phyloP scores from a whole-genome alignment of 1,140 invertebrate genomes.

The Lepidotrigona ventralis region DNA sequence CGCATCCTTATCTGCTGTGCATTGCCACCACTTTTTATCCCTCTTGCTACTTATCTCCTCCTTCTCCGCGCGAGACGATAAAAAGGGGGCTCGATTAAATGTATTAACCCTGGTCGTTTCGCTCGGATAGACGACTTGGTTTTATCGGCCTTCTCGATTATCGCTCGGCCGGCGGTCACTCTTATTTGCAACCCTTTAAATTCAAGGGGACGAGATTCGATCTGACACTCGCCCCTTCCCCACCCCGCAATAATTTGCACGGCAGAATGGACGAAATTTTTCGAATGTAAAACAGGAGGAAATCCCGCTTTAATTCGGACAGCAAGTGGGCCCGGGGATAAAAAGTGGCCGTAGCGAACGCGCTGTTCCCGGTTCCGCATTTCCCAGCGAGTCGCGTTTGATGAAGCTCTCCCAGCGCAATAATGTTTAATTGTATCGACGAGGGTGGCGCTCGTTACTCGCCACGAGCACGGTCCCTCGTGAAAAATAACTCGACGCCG shows the following conservation, averaged over 20 bases:
- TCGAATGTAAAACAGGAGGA: no score
- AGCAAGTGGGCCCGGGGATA: not conserved
- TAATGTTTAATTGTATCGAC: conserved; percentile 26
- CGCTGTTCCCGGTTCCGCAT: not conserved
- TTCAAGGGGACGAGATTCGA: not conserved
- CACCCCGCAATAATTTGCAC: not conserved
- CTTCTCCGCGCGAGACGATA: not conserved
- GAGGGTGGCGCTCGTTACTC: not conserved
- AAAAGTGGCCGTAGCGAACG: conserved; percentile 5
- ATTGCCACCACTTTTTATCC: conserved; percentile 36
- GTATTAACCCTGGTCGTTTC: not conserved
- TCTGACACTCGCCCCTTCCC: not conserved
- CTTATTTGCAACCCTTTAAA: conserved; percentile 7
- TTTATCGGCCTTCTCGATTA: not conserved
- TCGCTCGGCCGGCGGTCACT: not conserved
- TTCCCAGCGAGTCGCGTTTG: not conserved
- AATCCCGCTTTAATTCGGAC: not conserved
- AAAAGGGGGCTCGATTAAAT: conserved; percentile 28
- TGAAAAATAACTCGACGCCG: conserved; percentile 5
- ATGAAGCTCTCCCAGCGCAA: conserved; percentile 21
- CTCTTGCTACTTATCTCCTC: conserved; percentile 25
- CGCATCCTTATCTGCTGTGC: conserved; percentile 51
- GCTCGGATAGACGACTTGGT: not conserved
- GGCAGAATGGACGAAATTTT: not conserved
- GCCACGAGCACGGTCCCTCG: not conserved